Percentiles rank a stretch among this genome's conserved stretches.
phyloP scores from a whole-genome alignment of 1,140 invertebrate genomes.

The Musca domestica region DNA sequence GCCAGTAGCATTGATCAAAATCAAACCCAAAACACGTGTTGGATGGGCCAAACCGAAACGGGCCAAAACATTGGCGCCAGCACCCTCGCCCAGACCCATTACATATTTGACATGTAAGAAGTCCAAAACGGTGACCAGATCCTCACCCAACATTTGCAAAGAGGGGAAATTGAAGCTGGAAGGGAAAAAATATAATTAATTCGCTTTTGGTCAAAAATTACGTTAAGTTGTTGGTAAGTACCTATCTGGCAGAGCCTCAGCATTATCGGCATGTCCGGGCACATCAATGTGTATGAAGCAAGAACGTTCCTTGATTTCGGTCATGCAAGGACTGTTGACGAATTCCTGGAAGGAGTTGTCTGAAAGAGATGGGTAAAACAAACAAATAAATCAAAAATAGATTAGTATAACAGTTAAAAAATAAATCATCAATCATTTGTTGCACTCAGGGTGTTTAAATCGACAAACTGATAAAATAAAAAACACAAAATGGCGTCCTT shows the following conservation, averaged over 20 bases:
- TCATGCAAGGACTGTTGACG: conserved; percentile 78
- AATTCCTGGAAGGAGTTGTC: conserved; percentile 74
- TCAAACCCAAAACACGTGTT: conserved; percentile 70
- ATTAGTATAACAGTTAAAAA: too few species aligned
- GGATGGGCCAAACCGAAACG: conserved; percentile 81
- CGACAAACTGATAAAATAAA: too few species aligned
- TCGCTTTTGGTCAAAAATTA: neutral
- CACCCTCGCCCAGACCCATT: conserved; percentile 84
- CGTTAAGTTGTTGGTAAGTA: conserved; percentile 51
- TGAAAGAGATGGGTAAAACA: conserved; percentile 41
- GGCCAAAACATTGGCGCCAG: conserved; percentile 83
- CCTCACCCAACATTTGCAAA: conserved; percentile 80
- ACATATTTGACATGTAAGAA: conserved; percentile 76
- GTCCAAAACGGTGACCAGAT: conserved; percentile 78
- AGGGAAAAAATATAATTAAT: neutral
- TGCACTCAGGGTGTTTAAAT: too few species aligned
- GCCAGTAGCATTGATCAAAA: conserved; percentile 85
- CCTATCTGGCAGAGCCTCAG: conserved; percentile 66
- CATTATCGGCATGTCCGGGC: conserved; percentile 83
- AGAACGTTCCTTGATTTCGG: conserved; percentile 78
- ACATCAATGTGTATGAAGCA: conserved; percentile 87
- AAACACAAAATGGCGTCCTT: too few species aligned
- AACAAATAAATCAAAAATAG: too few species aligned
- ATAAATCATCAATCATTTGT: too few species aligned
- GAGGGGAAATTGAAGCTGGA: conserved; percentile 77